Evolutionary conservation across 2,888 invertebrate species (phyloP), one percentile per base, ranked within the genome.

Genomic region (Ichneumon xanthorius): DNA sequence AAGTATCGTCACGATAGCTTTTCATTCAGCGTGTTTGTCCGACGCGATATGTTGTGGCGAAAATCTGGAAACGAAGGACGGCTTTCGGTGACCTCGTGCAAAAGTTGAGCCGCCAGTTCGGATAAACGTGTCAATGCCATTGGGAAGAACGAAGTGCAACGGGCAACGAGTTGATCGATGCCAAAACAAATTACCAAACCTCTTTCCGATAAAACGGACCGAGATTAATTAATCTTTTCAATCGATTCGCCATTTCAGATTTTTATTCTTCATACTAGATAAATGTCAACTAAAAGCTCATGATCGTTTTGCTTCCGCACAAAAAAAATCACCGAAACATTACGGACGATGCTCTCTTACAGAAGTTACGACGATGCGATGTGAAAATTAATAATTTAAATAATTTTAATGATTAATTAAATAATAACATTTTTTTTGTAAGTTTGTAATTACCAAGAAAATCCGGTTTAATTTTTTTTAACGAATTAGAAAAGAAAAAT

Each of bases 111-210:
- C 2, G 58, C 58, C 26, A 7, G 5, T 14, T 22, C 58, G 40
- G 45, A 73, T 55, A 45, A 58, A 16, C 26, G 73, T 58, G 58
- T 11, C 26, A 58, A 40, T 58, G 26, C 45, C 26, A n/a, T 40
- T 16, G 22, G 16, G 53, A 68, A 33, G 19, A 30, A 53, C 53
- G 14, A 45, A 45, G 2, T 9, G 30, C 33, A 16, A 33, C 5
- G 16, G 33, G 37, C 22, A 71, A 71, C 53, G 33, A 26, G 11
- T 58, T 16, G 22, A 19, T 22, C 22, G 22, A 40, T 37, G 22
- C 33, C 71, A 0, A 30, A 26, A 58, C 22, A 58, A 22, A 22
- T 22, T 19, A 58, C 7, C 58, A 58, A 55, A 53, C 4, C 19
- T 58, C 58, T 7, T 58, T 9, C 22, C 58, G 7, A 55, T 22